Base-by-base conservation (phyloP, 2,797 vertebrate genomes). In the Sebastes alutus region DNA sequence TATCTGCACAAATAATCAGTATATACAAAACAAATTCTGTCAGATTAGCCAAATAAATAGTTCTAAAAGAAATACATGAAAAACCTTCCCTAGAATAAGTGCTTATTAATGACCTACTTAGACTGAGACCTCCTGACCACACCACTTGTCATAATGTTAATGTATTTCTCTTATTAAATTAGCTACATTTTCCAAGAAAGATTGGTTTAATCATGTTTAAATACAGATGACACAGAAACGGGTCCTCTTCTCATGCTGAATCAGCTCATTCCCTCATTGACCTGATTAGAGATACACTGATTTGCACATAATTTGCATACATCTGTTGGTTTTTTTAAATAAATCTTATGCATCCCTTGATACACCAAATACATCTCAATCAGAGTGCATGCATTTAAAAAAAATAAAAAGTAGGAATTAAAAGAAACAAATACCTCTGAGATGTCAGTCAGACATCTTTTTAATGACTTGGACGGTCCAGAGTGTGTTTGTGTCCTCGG, bases 401-500 rank as follows among this genome's bases (percentile, higher is more conserved):
- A 30, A 30, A 1, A 13, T 2, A 54, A 79, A 78, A 76, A 77
- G 75, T 72, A 23, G 1, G 60, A 62, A 75, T 52, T 20, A 60
- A 52, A 83, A 63, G 1, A n/a, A 69, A 61, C 4, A 20, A 52
- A 4, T 92, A 93, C 92, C 92, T 92, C 6, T 55, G 46, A n/a
- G 77, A 68, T 30, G 61, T 84, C 68, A 70, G 32, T 32, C 14
- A 13, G 46, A 49, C 73, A 72, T 75, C 42, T 33, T 55, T 32
- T 18, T 23, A 52, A 23, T n/a, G 7, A 55, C 33, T 33, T 58
- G 54, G 2, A 52, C 32, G 6, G 42, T 72, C 69, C 66, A 20
- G 63, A 67, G 63, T 32, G 77, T 77, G 78, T 83, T 73, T 55
- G 65, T 7, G 72, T 89, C 77, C 38, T 77, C 73, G 23, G 32